Evolutionary conservation across 2,113 vertebrate species (phyloP).

Genomic region (Trochalopteron elliotii): DNA sequence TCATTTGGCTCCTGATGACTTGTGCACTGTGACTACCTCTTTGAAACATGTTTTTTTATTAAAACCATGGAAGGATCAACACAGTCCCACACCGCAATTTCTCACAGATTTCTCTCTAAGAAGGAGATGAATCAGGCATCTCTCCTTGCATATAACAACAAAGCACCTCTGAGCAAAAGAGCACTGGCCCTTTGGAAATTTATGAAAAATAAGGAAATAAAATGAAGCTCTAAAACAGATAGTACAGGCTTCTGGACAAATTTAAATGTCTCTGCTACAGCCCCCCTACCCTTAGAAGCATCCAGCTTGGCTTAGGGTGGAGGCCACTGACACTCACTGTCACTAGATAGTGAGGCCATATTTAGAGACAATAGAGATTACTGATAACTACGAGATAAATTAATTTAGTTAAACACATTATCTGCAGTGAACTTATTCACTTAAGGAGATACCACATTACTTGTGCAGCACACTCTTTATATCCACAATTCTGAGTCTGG

Average conservation of each 20-base stretch:
- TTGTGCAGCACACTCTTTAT: background rate
- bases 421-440: background rate
- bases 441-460: background rate
- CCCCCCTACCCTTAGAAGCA: background rate
- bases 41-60: background rate
- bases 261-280: background rate
- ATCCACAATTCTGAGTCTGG: background rate
- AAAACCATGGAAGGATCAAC: background rate
- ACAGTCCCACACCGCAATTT: background rate
- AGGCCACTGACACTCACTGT: background rate
- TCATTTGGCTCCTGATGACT: background rate
- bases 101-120: background rate
- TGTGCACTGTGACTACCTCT: background rate
- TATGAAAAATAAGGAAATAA: background rate
- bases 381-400: background rate
- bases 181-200: background rate
- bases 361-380: background rate
- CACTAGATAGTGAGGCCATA: background rate
- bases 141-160: background rate
- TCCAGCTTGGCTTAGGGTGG: background rate
- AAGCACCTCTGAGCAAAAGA: background rate
- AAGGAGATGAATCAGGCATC: background rate
- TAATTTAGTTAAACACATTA: background rate
- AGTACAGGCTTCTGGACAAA: background rate
- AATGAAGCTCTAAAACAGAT: background rate